Percentiles rank a stretch among this genome's conserved stretches.
Conservation (phyloP, 2,797 vertebrate genomes). For the Hemibagrus guttatus region DNA sequence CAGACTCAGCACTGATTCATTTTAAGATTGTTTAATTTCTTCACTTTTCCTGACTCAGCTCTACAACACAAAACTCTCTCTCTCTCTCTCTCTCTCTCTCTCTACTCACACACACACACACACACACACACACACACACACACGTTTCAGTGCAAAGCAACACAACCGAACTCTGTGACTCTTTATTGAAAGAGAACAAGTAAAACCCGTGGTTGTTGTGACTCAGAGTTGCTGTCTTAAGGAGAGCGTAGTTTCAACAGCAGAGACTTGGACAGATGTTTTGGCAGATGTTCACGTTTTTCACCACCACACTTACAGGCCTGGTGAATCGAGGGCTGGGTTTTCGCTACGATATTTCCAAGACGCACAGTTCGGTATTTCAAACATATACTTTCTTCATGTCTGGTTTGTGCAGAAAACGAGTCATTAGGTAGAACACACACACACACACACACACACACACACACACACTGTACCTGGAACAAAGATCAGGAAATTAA, state of each 20-base stretch:
- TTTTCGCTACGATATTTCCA: background rate
- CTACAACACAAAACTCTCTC: background rate
- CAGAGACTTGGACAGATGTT: conserved; percentile 29
- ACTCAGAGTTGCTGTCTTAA: conserved; percentile 25
- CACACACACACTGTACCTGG: background rate
- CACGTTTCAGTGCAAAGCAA: background rate
- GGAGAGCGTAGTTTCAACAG: conserved; percentile 2
- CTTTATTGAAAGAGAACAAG: background rate
- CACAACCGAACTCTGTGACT: background rate
- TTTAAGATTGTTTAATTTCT: conserved; percentile 7
- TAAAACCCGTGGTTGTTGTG: conserved; percentile 20
- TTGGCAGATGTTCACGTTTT: background rate
- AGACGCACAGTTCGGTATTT: background rate
- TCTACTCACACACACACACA: background rate
- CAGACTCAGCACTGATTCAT: background rate
- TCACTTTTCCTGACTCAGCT: conserved; percentile 1
- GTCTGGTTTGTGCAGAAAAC: background rate
- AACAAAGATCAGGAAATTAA: background rate
- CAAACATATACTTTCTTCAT: background rate
- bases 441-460: background rate
- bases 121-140: background rate
- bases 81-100: background rate
- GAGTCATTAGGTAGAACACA: background rate
- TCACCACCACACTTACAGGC: background rate
- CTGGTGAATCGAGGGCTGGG: conserved; percentile 1